A percentile compares a stretch with the other conserved stretches of the same genome.
Evolutionary conservation across 2,888 invertebrate genomes (phyloP).

Genomic region (Rhorus exstirpatorius): DNA sequence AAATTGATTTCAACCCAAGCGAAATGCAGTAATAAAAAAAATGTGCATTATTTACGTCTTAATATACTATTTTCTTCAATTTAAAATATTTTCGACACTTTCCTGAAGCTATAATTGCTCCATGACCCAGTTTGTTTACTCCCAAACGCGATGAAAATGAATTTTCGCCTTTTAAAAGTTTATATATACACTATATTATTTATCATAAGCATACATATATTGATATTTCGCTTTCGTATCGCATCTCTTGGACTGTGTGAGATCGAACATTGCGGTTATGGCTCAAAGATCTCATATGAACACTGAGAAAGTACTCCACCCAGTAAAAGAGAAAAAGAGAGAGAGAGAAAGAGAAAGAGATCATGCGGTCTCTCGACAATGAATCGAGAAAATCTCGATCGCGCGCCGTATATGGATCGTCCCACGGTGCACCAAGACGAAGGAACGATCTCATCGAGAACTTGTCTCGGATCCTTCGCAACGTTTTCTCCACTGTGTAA

Average conservation of each 20-base stretch:
- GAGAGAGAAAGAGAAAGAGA: constrained; percentile 5
- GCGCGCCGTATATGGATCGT: constrained; percentile 69
- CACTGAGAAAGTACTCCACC: constrained; percentile 30
- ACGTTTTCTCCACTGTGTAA: constrained; percentile 14
- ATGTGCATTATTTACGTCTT: background rate
- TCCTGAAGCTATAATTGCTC: background rate
- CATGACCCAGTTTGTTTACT: no score
- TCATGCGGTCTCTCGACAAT: constrained; percentile 63
- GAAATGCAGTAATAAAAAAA: background rate
- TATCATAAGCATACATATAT: background rate
- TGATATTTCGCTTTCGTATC: background rate
- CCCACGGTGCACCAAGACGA: constrained; percentile 65
- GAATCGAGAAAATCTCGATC: constrained; percentile 68
- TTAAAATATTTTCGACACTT: background rate
- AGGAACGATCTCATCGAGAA: constrained; percentile 58
- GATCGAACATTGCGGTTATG: constrained; percentile 61
- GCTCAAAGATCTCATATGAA: constrained; percentile 41
- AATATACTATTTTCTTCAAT: background rate
- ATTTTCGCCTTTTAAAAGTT: background rate
- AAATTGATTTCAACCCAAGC: no score
- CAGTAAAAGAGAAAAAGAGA: background rate
- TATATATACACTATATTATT: background rate
- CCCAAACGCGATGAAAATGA: no score
- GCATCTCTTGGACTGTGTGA: constrained; percentile 16
- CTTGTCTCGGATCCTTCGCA: constrained; percentile 47